phyloP scores from a whole-genome alignment of 2,888 invertebrate genomes.

The Prosapia bicincta region DNA sequence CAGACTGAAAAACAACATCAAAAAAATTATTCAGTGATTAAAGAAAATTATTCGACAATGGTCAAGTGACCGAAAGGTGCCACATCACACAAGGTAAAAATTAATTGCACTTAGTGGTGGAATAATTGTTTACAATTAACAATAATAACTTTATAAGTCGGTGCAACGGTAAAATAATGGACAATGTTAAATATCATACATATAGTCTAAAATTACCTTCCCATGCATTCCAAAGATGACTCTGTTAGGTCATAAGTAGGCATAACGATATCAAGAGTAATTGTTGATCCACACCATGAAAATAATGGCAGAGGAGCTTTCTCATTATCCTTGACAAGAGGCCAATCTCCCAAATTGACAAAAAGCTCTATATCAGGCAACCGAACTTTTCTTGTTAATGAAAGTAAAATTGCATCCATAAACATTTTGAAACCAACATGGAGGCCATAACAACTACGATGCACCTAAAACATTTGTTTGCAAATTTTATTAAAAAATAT shows the following conservation, averaged over 20 bases:
- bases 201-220: no score
- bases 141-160: no score
- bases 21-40: no score
- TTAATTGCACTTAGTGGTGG: no score
- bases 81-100: no score
- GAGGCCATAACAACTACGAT: conserved; percentile 88
- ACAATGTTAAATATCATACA: no score
- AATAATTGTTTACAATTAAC: no score
- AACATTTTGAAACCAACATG: conserved; percentile 97
- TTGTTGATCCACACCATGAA: conserved; percentile 93
- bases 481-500: no score
- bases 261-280: conserved; percentile 83
- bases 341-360: conserved; percentile 95
- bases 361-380: conserved; percentile 89
- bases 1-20: no score
- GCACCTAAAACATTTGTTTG: conserved; percentile 51
- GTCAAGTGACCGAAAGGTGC: no score
- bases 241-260: conserved; percentile 96
- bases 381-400: conserved; percentile 71
- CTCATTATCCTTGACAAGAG: conserved; percentile 59
- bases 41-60: no score
- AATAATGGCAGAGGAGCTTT: conserved; percentile 72
- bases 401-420: conserved; percentile 81
- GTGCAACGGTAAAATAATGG: no score
- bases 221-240: conserved; percentile 90